A percentile compares a stretch with the other conserved stretches of the same genome.
Conservation (phyloP, 2,797 vertebrate species). For the Diceros bicornis region DNA sequence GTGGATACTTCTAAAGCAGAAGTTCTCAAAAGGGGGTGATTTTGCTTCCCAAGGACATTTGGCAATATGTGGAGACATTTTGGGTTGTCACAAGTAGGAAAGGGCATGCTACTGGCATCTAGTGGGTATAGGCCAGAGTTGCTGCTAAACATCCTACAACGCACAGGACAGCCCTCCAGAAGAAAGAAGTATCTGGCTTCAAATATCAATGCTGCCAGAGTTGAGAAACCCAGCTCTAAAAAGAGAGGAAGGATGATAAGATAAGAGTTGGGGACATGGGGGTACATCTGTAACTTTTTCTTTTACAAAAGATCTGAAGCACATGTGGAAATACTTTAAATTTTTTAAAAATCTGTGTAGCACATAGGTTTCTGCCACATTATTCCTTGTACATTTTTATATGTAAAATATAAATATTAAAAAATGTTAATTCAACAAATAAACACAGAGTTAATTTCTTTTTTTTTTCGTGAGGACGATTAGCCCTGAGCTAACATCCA, state of each 20-base stretch:
- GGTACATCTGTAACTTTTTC: neutral
- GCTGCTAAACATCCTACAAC: neutral
- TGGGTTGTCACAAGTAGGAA: neutral
- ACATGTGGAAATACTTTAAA: neutral
- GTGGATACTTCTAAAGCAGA: neutral
- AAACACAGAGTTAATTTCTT: neutral
- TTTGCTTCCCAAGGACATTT: neutral
- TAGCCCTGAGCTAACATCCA: no score
- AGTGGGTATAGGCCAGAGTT: neutral
- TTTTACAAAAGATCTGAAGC: neutral
- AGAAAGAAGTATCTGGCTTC: neutral
- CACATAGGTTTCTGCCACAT: neutral
- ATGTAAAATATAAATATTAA: conserved; percentile 26
- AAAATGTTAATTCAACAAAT: neutral
- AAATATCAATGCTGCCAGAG: neutral
- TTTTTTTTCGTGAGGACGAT: no score
- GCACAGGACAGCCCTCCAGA: neutral
- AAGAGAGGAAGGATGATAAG: neutral
- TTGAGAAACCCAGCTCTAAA: neutral
- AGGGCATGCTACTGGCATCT: neutral
- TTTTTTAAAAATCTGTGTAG: neutral
- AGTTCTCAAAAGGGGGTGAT: neutral
- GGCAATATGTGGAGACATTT: neutral
- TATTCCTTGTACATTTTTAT: neutral
- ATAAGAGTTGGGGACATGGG: neutral